phyloP scores from a whole-genome alignment of 2,888 invertebrate genomes.

The Allacma fusca region DNA sequence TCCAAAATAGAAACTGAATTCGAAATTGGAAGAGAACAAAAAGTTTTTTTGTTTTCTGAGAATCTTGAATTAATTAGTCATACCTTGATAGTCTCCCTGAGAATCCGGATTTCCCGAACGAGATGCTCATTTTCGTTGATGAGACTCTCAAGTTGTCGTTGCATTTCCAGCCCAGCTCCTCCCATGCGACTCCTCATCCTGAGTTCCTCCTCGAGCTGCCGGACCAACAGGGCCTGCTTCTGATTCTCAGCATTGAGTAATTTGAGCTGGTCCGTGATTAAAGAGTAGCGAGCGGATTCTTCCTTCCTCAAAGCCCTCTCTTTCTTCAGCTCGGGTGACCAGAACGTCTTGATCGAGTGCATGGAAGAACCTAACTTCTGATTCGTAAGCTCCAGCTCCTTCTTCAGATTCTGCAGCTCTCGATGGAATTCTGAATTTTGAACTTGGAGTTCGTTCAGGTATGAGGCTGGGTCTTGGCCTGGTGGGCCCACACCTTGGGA shows the following conservation, averaged over 20 bases:
- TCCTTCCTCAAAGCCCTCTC: conserved; percentile 96
- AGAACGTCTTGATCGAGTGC: conserved; percentile 99
- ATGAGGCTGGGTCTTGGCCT: conserved; percentile 66
- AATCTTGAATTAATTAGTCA: neutral
- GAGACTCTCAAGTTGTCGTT: conserved; percentile 90
- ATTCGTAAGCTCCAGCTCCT: conserved; percentile 93
- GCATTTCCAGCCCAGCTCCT: conserved; percentile 83
- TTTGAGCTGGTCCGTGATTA: conserved; percentile 95
- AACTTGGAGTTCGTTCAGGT: conserved; percentile 86
- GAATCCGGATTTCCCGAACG: conserved; percentile 88
- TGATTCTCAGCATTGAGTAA: conserved; percentile 95
- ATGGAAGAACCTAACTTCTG: conserved; percentile 98
- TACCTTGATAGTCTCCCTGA: conserved; percentile 92
- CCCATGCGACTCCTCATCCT: conserved; percentile 82
- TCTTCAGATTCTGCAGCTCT: conserved; percentile 88
- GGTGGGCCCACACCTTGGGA: conserved; percentile 34
- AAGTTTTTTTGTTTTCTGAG: neutral
- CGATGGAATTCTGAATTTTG: conserved; percentile 94
- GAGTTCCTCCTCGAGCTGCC: conserved; percentile 91
- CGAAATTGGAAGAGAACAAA: neutral
- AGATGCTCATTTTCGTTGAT: conserved; percentile 94
- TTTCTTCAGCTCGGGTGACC: conserved; percentile 99
- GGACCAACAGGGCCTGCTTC: conserved; percentile 95
- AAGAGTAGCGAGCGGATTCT: conserved; percentile 95
- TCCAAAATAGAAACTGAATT: no score